Conservation (phyloP, 2,888 invertebrate genomes). For the Oscheius sp. region DNA sequence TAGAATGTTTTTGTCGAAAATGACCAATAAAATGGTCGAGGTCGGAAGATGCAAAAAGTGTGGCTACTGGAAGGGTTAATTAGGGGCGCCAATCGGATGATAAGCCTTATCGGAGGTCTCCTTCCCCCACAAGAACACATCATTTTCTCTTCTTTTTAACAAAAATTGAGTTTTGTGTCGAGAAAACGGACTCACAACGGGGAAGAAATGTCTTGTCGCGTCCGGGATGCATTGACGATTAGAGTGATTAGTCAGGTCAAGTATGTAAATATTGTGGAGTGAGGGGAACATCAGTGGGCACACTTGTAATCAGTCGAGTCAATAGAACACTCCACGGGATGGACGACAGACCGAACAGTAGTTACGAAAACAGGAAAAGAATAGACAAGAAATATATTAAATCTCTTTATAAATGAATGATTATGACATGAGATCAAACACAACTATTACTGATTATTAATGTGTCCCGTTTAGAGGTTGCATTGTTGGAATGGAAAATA, state of each 20-base stretch:
- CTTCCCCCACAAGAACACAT: not conserved
- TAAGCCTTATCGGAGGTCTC: not conserved
- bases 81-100: too few relatives aligned
- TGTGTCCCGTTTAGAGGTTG: conserved; percentile 1
- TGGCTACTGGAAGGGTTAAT: too few relatives aligned
- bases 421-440: too few relatives aligned
- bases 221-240: conserved; percentile 13
- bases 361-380: not conserved
- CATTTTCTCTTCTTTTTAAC: not conserved
- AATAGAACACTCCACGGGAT: conserved; percentile 31
- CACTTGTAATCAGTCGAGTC: conserved; percentile 37
- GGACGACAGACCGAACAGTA: conserved; percentile 11
- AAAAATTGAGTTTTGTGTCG: not conserved
- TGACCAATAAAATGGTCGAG: too few relatives aligned
- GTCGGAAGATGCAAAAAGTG: too few relatives aligned
- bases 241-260: conserved; percentile 33
- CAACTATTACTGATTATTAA: not conserved
- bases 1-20: too few relatives aligned
- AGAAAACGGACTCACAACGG: not conserved
- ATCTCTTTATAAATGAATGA: too few relatives aligned
- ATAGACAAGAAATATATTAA: not conserved
- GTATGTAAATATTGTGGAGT: conserved; percentile 28
- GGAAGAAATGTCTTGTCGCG: not conserved
- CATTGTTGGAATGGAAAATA: conserved; percentile 20
- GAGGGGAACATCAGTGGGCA: conserved; percentile 28